Evolutionary conservation across 2,888 invertebrate species (phyloP), one percentile per base, ranked within the genome.

Genomic region (Chymomyza amoena): DNA sequence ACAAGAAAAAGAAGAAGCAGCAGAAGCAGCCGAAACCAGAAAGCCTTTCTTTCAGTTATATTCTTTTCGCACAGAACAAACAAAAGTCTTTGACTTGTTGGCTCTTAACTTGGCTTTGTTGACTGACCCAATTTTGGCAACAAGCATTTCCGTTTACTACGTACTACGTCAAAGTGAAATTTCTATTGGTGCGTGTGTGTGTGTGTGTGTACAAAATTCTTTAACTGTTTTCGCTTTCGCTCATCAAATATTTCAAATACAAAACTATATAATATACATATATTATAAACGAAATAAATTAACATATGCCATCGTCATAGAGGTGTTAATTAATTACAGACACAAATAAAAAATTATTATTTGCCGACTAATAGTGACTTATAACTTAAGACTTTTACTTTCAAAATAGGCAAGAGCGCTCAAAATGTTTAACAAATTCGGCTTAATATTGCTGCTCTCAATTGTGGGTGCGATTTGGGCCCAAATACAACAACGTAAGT

Each of bases 401-500:
- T 90, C 77, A 78, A 69, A 60, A 57, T 39, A 67, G 67, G 54
- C 39, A 56, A 25, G 32, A 32, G 32, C 6, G 7, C 36, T 52
- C n/a, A 79, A 72, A 64, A 89, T 90, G 90, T 73, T 72, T 56
- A 79, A 83, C 56, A 84, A 80, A 75, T 71, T 82, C 45, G 77
- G 70, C 82, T 74, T 88, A 28, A 45, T 88, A 65, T 67, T 88
- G 66, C 68, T 90, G 51, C 62, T 84, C 57, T 57, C 81, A 57
- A 62, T 80, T 52, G 39, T 87, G 66, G 79, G 79, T 68, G 69
- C 74, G 52, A 75, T 75, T 71, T 79, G 78, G 70, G 87, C 81
- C 63, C 87, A 83, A 66, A 13, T 84, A 20, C 57, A 63, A 73
- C 89, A 90, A 72, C 89, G 90, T 90, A 84, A 90, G 90, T 90